Evolutionary conservation across 2,797 vertebrate species (phyloP), one percentile per base, ranked within the genome.

Genomic region (Myiothlypis chrysogaster): DNA sequence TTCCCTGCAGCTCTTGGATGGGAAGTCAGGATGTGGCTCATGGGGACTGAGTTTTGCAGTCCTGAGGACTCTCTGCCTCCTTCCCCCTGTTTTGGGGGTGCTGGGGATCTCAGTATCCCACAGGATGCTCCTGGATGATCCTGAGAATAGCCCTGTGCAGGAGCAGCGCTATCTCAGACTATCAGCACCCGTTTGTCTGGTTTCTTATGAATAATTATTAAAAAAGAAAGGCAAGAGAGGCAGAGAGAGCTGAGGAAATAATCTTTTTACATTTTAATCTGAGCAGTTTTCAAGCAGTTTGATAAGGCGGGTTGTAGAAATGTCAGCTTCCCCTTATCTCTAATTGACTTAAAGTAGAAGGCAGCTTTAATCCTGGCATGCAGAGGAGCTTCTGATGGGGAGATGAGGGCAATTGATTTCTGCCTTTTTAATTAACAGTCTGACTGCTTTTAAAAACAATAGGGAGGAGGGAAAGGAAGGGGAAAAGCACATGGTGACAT

Each of bases 301-400:
- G 97, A 98, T 98, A 98, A 98, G 97, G 94, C 53, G 68, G 92
- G 97, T 94, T 97, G 97, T 97, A 96, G 96, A 98, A 98, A 98
- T 98, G 98, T 98, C 98, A 98, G 97, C 97, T 94, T 96, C 97
- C 88, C 97, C 97, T 98, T 98, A 98, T 98, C 98, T 98, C 96
- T 98, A 98, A 98, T 97, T 98, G 98, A 98, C 97, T 98, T 97
- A 97, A 96, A 97, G 96, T 97, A 96, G 96, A 95, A 93, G 96
- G 88, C 82, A 37, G 41, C 96, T 97, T 96, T 98, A 98, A 98
- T 98, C 98, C 98, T 86, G 95, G 96, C 97, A 97, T 97, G 97
- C 97, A 94, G 96, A 98, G 98, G 91, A 96, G 97, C 97, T 96
- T 95, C 82, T 96, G 97, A 97, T 95, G 94, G 95, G 91, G 95